Evolutionary conservation across 2,113 vertebrate genomes (phyloP).

Genomic region (Poicephalus gulielmi): DNA sequence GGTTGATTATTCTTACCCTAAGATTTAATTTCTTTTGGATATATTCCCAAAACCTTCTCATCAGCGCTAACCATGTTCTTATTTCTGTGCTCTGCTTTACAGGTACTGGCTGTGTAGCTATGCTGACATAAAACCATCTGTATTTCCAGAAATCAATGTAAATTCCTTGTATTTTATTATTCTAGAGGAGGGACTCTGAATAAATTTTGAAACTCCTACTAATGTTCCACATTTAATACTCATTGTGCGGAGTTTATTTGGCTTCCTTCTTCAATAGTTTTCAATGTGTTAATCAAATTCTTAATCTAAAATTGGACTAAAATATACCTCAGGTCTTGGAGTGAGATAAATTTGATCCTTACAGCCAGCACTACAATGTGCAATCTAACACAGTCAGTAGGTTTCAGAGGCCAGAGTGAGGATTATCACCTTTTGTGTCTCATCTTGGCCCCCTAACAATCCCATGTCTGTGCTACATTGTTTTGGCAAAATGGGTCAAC

Average conservation of each 20-base stretch:
- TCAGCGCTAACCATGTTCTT: neutral
- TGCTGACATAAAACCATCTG: neutral
- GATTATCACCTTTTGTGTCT: neutral
- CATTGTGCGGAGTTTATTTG: neutral
- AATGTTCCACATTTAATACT: neutral
- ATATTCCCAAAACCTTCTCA: neutral
- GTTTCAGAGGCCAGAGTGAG: neutral
- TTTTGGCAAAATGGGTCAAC: constrained; percentile 15
- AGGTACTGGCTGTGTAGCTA: neutral
- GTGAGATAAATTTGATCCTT: neutral
- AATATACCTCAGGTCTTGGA: neutral
- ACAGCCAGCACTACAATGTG: neutral
- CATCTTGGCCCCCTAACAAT: neutral
- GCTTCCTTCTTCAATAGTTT: neutral
- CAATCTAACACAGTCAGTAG: neutral
- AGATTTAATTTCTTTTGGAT: neutral
- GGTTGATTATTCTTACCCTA: neutral
- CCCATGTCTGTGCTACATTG: neutral
- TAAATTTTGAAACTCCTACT: neutral
- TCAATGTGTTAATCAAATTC: neutral
- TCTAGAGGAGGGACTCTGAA: neutral
- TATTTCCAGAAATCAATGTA: neutral
- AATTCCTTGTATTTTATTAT: neutral
- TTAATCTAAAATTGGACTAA: neutral
- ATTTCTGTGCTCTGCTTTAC: neutral